Evolutionary conservation across 1,140 invertebrate species (phyloP).

Genomic region (Geopemphigus sp.): DNA sequence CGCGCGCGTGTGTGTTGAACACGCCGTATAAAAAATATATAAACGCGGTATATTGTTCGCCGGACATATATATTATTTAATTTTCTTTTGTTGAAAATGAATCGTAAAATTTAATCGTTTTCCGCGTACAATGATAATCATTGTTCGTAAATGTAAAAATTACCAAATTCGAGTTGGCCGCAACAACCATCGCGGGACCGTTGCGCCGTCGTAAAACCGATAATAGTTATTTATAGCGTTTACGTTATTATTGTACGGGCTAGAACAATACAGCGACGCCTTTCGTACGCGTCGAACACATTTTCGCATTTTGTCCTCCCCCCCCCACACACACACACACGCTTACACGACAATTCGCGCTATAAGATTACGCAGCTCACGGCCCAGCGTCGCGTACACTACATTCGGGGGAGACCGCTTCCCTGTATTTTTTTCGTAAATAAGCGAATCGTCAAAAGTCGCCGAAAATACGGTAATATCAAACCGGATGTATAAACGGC

Average conservation of each 20-base stretch:
- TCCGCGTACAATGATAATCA: not conserved
- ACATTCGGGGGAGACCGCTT: too few relatives aligned
- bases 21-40: not conserved
- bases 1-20: not conserved
- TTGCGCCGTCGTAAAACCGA: not conserved
- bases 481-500: too few relatives aligned
- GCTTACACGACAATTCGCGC: too few relatives aligned
- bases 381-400: too few relatives aligned
- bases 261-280: too few relatives aligned
- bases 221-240: not conserved
- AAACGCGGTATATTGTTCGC: not conserved
- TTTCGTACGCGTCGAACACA: not conserved
- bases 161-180: not conserved
- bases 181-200: not conserved
- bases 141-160: constrained; percentile 1
- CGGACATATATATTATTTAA: constrained; percentile 12
- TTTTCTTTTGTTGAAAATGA: constrained; percentile 14
- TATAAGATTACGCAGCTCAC: too few relatives aligned
- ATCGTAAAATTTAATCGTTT: constrained; percentile 20
- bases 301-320: not conserved
- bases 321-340: too few relatives aligned
- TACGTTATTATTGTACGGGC: not conserved
- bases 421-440: too few relatives aligned
- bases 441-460: too few relatives aligned
- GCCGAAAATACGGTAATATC: too few relatives aligned